phyloP scores from a whole-genome alignment of 2,888 invertebrate genomes.

The Diarsia dahlii region DNA sequence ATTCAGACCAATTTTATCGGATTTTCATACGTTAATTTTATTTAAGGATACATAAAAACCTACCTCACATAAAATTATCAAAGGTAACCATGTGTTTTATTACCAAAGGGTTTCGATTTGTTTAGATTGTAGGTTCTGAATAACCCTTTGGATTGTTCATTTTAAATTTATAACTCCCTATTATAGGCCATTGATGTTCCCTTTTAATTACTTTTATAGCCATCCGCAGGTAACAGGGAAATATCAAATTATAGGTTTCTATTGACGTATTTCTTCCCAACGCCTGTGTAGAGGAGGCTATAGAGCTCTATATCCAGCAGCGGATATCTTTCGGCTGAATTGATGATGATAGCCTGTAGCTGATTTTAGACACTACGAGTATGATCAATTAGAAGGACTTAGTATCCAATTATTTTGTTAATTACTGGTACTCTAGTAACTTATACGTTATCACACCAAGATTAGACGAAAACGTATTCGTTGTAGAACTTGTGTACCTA shows the following conservation, averaged over 20 bases:
- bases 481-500: background rate
- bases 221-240: background rate
- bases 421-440: too few species aligned
- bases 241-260: background rate
- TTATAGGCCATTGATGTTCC: slow-evolving; percentile 12
- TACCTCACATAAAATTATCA: slow-evolving; percentile 18
- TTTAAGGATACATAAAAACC: slow-evolving; percentile 2
- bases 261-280: too few species aligned
- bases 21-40: background rate
- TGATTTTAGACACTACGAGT: too few species aligned
- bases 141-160: slow-evolving; percentile 35
- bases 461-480: background rate
- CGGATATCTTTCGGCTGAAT: too few species aligned
- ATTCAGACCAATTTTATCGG: background rate
- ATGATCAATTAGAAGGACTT: background rate
- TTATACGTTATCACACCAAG: background rate
- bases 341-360: too few species aligned
- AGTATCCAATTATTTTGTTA: background rate
- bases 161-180: slow-evolving; percentile 41
- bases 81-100: slow-evolving; percentile 29
- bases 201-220: slow-evolving; percentile 31
- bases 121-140: background rate
- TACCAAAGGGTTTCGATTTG: background rate
- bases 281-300: too few species aligned
- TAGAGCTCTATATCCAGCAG: too few species aligned